Percentiles rank a stretch among this genome's conserved stretches.
These are phyloP conservation scores for Paragorgia papillata DNA, from an alignment of 92 coral and sea anemone genomes.

Conservation along the genomic window DNA sequence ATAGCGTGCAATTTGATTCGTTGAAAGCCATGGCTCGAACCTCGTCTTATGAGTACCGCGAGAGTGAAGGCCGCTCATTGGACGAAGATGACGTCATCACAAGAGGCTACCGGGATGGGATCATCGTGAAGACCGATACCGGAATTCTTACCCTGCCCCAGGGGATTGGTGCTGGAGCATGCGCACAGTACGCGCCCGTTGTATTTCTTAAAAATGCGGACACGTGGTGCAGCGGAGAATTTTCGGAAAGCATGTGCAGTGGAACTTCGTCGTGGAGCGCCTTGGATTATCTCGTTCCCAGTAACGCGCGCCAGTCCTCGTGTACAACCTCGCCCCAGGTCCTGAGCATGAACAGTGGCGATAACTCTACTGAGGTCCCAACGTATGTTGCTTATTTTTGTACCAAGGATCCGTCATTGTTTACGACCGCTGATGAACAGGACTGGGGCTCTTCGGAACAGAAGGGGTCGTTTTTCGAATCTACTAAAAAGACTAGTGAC, in stretches of 20 bases:
- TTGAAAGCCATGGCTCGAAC: background rate
- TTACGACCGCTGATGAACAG: slow-evolving; percentile 15
- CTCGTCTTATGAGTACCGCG: slow-evolving; percentile 12
- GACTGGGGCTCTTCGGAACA: slow-evolving; percentile 1
- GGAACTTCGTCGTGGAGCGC: slow-evolving; percentile 76
- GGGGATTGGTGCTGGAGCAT: slow-evolving; percentile 69
- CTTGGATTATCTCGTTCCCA: slow-evolving; percentile 75
- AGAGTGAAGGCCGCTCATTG: slow-evolving; percentile 20
- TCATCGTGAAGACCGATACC: slow-evolving; percentile 77
- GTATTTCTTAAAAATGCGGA: slow-evolving; percentile 70
- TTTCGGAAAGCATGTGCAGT: slow-evolving; percentile 71
- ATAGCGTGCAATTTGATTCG: slow-evolving; percentile 13
- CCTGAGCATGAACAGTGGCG: slow-evolving; percentile 65
- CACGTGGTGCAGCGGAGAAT: slow-evolving; percentile 69
- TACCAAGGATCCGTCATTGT: slow-evolving; percentile 51
- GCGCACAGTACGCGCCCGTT: slow-evolving; percentile 77
- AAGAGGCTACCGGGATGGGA: slow-evolving; percentile 70
- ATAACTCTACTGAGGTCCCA: slow-evolving; percentile 61
- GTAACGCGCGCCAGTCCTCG: slow-evolving; percentile 56
- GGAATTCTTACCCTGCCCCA: slow-evolving; percentile 79
- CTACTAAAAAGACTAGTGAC: background rate
- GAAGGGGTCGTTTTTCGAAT: background rate
- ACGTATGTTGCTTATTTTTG: slow-evolving; percentile 77
- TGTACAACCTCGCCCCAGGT: slow-evolving; percentile 83
- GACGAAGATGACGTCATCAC: slow-evolving; percentile 49